These are phyloP conservation scores for Synanthedon formicaeformis DNA, from an alignment of 2,888 invertebrate species.

Conservation along the genomic window DNA sequence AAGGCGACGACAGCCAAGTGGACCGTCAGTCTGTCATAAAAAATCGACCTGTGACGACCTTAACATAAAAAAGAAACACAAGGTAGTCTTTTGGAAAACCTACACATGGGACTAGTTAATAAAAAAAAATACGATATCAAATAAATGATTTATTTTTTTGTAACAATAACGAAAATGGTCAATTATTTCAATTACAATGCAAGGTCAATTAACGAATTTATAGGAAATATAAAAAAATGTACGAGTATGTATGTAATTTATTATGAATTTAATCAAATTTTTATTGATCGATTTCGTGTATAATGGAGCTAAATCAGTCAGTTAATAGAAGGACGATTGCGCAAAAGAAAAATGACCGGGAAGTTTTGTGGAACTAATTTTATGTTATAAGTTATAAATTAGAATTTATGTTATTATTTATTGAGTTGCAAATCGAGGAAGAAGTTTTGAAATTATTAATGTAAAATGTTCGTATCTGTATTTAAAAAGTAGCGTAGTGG, in stretches of 20 bases:
- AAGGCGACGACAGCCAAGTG: too few relatives aligned
- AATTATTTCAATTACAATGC: conserved; percentile 21
- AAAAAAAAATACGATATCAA: too few relatives aligned
- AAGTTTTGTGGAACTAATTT: conserved; percentile 36
- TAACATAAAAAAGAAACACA: too few relatives aligned
- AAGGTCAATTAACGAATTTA: conserved; percentile 36
- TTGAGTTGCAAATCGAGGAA: too few relatives aligned
- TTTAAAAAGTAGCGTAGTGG: too few relatives aligned
- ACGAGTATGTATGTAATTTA: conserved; percentile 21
- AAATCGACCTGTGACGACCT: too few relatives aligned
- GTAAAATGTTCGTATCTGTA: too few relatives aligned
- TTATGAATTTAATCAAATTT: conserved; percentile 24
- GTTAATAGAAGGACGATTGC: conserved; percentile 5
- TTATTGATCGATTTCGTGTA: conserved; percentile 19
- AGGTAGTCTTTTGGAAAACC: too few relatives aligned
- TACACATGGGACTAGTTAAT: too few relatives aligned
- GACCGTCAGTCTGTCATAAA: too few relatives aligned
- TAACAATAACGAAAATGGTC: conserved; percentile 22
- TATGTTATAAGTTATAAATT: conserved; percentile 11
- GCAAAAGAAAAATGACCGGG: conserved; percentile 16
- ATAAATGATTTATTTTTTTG: conserved; percentile 16
- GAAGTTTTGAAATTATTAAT: too few relatives aligned
- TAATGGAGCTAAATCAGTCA: conserved; percentile 14
- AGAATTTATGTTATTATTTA: too few relatives aligned
- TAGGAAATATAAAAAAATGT: conserved; percentile 19